Evolutionary conservation across 2,113 vertebrate genomes (phyloP).

Genomic region (Epinephelus fuscoguttatus): DNA sequence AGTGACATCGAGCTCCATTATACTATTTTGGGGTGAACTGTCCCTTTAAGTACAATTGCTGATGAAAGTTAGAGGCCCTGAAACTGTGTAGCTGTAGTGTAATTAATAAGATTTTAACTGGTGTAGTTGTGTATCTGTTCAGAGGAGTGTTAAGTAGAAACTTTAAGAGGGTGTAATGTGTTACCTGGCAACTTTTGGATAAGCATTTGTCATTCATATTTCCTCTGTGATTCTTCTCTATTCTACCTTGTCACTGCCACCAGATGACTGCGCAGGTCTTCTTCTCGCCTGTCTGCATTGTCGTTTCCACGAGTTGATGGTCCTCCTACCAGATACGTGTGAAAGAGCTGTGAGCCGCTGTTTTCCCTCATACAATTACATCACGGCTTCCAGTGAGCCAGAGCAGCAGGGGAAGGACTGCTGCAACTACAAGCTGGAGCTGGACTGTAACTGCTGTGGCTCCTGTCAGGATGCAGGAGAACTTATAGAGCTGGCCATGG

Average conservation of each 20-base stretch:
- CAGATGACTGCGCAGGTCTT: conserved; percentile 78
- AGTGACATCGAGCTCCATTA: too few relatives aligned
- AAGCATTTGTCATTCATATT: not conserved
- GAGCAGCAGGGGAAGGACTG: conserved; percentile 58
- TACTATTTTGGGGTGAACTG: too few relatives aligned
- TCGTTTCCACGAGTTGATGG: conserved; percentile 69
- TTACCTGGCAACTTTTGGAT: too few relatives aligned
- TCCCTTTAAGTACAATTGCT: too few relatives aligned
- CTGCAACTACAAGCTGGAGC: conserved; percentile 62
- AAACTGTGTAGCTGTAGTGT: too few relatives aligned
- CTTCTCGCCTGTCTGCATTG: conserved; percentile 77
- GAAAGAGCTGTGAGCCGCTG: conserved; percentile 53
- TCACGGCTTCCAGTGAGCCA: conserved; percentile 29
- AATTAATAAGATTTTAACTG: too few relatives aligned
- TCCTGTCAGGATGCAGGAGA: conserved; percentile 76
- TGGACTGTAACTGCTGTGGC: conserved; percentile 71
- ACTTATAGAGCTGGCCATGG: conserved; percentile 79
- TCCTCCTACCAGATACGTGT: conserved; percentile 57
- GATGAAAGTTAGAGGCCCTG: too few relatives aligned
- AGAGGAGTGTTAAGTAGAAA: not conserved
- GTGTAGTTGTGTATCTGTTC: not conserved
- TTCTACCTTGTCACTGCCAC: not conserved
- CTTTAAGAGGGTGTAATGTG: not conserved
- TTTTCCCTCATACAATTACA: conserved; percentile 64
- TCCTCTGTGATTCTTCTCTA: not conserved